Conservation (phyloP, 1,140 invertebrate genomes). For the Halictus rubicundus region DNA sequence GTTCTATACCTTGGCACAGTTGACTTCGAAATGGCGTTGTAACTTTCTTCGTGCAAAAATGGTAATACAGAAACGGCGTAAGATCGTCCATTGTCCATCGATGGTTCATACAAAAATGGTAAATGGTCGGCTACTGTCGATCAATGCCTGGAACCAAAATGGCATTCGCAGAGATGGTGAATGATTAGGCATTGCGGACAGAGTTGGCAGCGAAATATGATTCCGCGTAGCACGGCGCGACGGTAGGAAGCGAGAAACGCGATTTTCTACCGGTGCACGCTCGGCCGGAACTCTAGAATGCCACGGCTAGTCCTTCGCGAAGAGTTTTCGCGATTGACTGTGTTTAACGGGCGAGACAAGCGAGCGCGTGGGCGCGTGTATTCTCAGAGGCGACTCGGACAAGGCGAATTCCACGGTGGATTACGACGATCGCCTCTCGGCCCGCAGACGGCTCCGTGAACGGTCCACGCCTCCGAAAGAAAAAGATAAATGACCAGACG, state of each 20-base stretch:
- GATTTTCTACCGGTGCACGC: neutral
- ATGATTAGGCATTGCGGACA: too few species aligned
- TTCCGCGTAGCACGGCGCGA: too few species aligned
- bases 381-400: constrained; percentile 43
- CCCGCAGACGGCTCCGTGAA: constrained; percentile 36
- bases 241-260: neutral
- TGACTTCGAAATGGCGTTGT: too few species aligned
- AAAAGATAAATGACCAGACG: constrained; percentile 50
- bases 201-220: too few species aligned
- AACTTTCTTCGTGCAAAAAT: too few species aligned
- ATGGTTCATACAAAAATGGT: too few species aligned
- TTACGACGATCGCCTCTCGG: constrained; percentile 39
- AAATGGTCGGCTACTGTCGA: too few species aligned
- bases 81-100: too few species aligned
- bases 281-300: constrained; percentile 40
- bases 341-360: constrained; percentile 42
- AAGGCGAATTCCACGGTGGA: constrained; percentile 52
- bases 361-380: constrained; percentile 39
- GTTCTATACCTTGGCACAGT: too few species aligned
- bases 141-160: too few species aligned
- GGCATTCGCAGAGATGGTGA: too few species aligned
- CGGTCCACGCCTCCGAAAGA: constrained; percentile 48
- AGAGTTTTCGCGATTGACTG: constrained; percentile 37
- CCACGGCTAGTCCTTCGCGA: constrained; percentile 15
- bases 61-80: too few species aligned